Evolutionary conservation across 2,888 invertebrate species (phyloP), one percentile per base, ranked within the genome.

Genomic region (Lordiphosa andalusiaca): DNA sequence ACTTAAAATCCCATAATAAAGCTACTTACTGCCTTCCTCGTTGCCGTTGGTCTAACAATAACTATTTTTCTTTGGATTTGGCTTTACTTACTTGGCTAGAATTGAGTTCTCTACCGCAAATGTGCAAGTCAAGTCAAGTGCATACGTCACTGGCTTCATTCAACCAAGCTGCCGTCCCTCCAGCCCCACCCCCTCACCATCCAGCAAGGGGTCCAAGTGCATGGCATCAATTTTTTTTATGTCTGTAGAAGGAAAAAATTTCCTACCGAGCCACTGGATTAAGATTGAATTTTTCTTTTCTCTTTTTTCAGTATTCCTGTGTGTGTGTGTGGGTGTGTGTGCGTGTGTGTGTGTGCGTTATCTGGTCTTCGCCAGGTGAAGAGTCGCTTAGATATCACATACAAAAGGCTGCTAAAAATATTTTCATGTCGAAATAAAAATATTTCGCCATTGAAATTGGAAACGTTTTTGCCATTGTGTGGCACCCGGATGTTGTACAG

Each of bases 111-210:
- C 67, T 61, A 57, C 70, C 73, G 55, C 82, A 81, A 84, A 81
- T 77, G 75, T 75, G 78, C 71, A 77, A 81, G 77, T 81, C 83
- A 78, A 78, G 75, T 78, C 82, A 81, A 77, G 82, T 84, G 78
- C 84, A 77, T 77, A 77, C 71, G 84, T 77, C 76, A 77, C 49
- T 61, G 69, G 48, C 51, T 66, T 55, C 67, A 25, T 25, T 25
- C 25, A 25, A 7, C 25, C 25, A 2, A 7, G 25, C 25, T 7
- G 2, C 25, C 53, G 74, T 67, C 56, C 65, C 42, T 16, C 16
- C 16, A 16, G 16, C 16, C 16, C 16, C 41, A 19, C 42, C 47
- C 47, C 19, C 59, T 36, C n/a, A n/a, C n/a, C n/a, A n/a, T n/a
- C 41, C 38, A 33, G n/a, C 13, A 13, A 12, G 9, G 36, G 56